These are phyloP conservation scores for Metallyticus violacea DNA, from an alignment of 2,888 invertebrate genomes.

Conservation along the genomic window DNA sequence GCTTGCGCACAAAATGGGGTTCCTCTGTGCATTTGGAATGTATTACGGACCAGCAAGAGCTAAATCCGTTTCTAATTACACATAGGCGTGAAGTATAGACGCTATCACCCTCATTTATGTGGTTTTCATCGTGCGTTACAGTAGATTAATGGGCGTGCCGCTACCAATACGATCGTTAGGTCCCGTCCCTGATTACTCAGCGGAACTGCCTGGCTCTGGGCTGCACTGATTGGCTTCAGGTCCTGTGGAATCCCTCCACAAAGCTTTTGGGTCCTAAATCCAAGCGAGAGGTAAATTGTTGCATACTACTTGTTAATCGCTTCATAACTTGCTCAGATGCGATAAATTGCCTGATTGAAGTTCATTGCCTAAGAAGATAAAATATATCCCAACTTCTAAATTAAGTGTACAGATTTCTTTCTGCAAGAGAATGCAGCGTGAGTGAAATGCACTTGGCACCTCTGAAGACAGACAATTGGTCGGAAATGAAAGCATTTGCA, in stretches of 20 bases:
- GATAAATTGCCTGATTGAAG: neutral
- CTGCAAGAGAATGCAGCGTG: too few species aligned
- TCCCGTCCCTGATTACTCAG: neutral
- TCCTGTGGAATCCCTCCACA: neutral
- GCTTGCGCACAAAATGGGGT: neutral
- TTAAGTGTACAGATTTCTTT: too few species aligned
- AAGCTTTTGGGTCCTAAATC: neutral
- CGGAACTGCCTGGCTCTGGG: neutral
- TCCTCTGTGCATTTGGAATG: neutral
- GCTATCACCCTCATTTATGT: neutral
- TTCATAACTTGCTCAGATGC: neutral
- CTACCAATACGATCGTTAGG: neutral
- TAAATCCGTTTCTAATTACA: neutral
- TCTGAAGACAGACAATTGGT: too few species aligned
- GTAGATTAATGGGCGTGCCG: neutral
- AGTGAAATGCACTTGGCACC: too few species aligned
- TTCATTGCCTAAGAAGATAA: neutral
- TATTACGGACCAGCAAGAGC: neutral
- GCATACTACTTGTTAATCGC: neutral
- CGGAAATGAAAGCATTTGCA: too few species aligned
- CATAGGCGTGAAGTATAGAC: neutral
- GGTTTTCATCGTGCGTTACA: neutral
- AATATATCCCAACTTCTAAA: too few species aligned
- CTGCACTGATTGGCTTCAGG: neutral
- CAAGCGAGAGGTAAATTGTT: neutral